phyloP scores from a whole-genome alignment of 2,113 vertebrate species.

The Isichthys henryi region DNA sequence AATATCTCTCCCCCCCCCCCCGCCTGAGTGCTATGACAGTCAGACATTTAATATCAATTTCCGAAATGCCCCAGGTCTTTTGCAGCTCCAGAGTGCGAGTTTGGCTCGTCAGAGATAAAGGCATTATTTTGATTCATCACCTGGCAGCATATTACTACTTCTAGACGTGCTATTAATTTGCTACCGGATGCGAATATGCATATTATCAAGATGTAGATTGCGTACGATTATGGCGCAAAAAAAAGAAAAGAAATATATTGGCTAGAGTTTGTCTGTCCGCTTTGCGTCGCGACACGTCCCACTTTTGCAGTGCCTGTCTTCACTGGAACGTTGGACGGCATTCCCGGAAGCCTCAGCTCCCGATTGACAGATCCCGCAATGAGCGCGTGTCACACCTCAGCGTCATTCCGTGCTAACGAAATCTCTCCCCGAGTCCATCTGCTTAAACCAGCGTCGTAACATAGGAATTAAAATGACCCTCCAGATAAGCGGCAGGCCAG shows the following conservation, averaged over 20 bases:
- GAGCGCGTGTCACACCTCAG: background rate
- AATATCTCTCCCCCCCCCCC: constrained; percentile 17
- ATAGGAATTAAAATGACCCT: constrained; percentile 17
- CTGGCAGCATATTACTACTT: background rate
- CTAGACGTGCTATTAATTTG: background rate
- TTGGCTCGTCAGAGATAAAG: constrained; percentile 14
- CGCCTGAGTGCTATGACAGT: constrained; percentile 19
- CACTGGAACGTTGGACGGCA: background rate
- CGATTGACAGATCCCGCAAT: background rate
- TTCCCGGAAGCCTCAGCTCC: background rate
- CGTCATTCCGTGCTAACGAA: background rate
- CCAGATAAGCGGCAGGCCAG: background rate
- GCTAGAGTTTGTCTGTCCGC: background rate
- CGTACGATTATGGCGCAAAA: background rate
- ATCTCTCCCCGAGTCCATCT: background rate
- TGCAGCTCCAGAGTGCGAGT: constrained; percentile 24
- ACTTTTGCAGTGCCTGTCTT: background rate
- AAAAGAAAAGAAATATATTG: background rate
- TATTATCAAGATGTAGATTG: background rate
- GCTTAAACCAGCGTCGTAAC: background rate
- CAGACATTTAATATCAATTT: constrained; percentile 36
- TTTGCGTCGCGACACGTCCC: background rate
- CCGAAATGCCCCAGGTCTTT: constrained; percentile 23
- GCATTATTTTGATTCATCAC: constrained; percentile 20
- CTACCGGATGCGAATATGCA: background rate